Evolutionary conservation across 2,888 invertebrate genomes (phyloP).

Genomic region (Cetonia aurata): DNA sequence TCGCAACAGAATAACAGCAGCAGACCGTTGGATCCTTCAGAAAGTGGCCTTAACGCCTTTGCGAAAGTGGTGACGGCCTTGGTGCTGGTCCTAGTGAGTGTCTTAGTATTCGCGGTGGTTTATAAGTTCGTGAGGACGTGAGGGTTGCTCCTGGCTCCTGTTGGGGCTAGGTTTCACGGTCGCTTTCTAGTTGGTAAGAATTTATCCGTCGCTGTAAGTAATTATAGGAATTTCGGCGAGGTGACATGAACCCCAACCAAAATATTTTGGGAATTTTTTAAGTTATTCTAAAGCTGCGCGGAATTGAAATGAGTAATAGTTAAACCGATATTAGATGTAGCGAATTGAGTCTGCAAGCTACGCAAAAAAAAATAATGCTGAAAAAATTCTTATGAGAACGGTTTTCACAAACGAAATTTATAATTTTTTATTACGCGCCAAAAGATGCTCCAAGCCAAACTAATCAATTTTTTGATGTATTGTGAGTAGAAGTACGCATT

Average conservation of each 20-base stretch:
- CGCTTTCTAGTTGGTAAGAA: constrained; percentile 55
- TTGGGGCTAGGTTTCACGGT: constrained; percentile 57
- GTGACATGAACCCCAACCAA: constrained; percentile 48
- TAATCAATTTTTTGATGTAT: background rate
- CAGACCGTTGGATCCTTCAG: constrained; percentile 73
- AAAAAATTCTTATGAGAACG: constrained; percentile 26
- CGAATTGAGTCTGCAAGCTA: constrained; percentile 2
- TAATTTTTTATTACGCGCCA: constrained; percentile 26
- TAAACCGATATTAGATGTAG: background rate
- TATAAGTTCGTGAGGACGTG: constrained; percentile 82
- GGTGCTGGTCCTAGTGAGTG: constrained; percentile 77
- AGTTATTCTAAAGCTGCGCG: constrained; percentile 12
- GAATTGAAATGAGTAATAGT: constrained; percentile 18
- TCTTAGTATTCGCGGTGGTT: constrained; percentile 79
- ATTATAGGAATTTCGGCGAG: constrained; percentile 52
- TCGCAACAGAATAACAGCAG: constrained; percentile 68
- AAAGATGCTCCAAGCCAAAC: constrained; percentile 11
- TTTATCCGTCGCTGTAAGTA: constrained; percentile 44
- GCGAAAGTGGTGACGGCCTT: constrained; percentile 80
- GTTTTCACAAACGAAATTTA: constrained; percentile 19
- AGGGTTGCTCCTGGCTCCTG: constrained; percentile 80
- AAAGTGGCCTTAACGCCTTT: constrained; percentile 77
- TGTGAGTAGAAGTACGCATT: too few species aligned
- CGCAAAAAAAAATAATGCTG: background rate
- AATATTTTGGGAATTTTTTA: background rate